Percentiles rank a stretch among this genome's conserved stretches.
phyloP scores from a whole-genome alignment of 2,113 vertebrate genomes.

The Chionomys nivalis region DNA sequence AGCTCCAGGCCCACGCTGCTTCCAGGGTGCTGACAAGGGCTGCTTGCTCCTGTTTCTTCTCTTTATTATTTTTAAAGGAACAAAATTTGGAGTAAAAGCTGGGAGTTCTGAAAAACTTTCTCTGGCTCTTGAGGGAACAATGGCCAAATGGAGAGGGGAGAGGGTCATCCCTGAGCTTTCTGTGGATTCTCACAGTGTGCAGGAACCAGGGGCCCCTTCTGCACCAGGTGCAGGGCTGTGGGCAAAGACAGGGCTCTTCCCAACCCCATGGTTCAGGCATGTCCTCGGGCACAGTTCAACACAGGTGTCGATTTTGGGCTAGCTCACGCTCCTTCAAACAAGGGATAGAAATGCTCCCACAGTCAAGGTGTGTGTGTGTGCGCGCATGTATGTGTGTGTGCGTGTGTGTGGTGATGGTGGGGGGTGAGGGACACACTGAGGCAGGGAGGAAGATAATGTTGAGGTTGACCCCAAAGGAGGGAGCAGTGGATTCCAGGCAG shows the following conservation, averaged over 20 bases:
- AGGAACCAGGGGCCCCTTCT: neutral
- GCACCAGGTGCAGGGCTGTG: neutral
- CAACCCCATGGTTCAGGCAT: neutral
- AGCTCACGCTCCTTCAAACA: neutral
- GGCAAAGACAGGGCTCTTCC: rapidly evolving
- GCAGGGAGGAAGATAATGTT: neutral
- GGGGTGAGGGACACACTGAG: rapidly evolving
- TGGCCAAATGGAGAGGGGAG: neutral
- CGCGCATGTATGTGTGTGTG: too few species aligned
- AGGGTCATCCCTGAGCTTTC: neutral
- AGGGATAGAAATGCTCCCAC: neutral
- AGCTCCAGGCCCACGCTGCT: constrained; percentile 71
- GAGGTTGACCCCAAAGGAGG: neutral
- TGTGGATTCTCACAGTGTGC: neutral
- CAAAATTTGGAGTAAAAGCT: constrained; percentile 49
- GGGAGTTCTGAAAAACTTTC: constrained; percentile 61
- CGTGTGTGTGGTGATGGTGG: neutral
- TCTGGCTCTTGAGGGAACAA: constrained; percentile 1
- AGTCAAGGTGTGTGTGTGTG: neutral
- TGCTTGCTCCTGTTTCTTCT: constrained; percentile 38
- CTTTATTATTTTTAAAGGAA: constrained; percentile 30
- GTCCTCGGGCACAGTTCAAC: neutral
- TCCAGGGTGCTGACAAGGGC: constrained; percentile 48
- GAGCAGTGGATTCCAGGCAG: neutral
- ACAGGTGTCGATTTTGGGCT: neutral